phyloP scores from a whole-genome alignment of 2,113 vertebrate genomes.

The Eublepharis macularius region DNA sequence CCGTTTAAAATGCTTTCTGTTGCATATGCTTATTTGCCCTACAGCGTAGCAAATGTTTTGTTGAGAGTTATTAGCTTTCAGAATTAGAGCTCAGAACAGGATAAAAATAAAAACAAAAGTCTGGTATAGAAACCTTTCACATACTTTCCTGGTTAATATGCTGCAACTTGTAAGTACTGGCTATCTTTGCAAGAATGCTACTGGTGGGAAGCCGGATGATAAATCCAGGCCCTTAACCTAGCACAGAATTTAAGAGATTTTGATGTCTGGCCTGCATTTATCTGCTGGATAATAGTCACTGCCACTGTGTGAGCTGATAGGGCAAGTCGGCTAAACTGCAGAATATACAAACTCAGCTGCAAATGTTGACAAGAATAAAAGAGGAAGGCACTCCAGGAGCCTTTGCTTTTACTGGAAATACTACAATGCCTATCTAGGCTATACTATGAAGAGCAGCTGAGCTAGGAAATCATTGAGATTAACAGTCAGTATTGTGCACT shows the following conservation, averaged over 20 bases:
- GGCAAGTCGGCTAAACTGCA: neutral
- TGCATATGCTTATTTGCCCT: neutral
- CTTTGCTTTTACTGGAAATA: fast-evolving
- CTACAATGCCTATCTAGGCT: neutral
- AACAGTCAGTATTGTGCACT: neutral
- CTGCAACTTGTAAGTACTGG: neutral
- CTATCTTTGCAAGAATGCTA: neutral
- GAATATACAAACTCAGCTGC: neutral
- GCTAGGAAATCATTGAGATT: neutral
- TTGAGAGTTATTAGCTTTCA: neutral
- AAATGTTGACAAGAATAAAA: fast-evolving
- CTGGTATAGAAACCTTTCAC: neutral
- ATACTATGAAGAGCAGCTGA: neutral
- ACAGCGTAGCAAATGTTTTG: neutral
- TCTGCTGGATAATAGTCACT: neutral
- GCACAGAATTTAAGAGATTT: neutral
- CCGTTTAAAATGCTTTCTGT: neutral
- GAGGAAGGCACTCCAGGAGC: fast-evolving
- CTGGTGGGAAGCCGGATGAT: neutral
- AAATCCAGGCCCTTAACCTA: neutral
- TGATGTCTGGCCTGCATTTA: neutral
- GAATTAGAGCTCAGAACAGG: neutral
- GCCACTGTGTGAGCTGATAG: fast-evolving
- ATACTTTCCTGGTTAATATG: neutral
- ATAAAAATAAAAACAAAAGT: too few relatives aligned